Base-by-base conservation (phyloP, 2,888 invertebrate species). In the Helleia helle region DNA sequence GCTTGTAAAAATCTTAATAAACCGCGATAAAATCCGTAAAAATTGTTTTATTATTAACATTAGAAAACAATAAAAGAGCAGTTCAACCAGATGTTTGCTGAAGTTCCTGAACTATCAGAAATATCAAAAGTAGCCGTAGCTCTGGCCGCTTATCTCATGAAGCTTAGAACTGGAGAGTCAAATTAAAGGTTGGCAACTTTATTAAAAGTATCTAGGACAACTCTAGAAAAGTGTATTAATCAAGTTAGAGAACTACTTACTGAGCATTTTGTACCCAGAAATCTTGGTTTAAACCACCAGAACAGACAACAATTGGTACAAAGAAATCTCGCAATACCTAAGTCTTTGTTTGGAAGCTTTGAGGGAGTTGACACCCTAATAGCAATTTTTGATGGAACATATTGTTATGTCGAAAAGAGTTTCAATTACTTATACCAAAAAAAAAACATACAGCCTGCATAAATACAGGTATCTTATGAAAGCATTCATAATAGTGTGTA, bases 171-270 rank as follows among this genome's bases (percentile, higher is more conserved):
- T 31, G 40, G 34, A 25, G 30, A 40, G 25, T 40, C 27, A 11
- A 36, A 40, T 44, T 44, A 41, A 36, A 41, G 44, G 25, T 41
- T 41, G 29, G 27, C 38, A 36, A 38, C 36, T 26, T 42, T 42
- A 34, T 40, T 40, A n/a, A 42, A 46, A 46, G 38, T 46, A 3
- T 38, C 38, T 18, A 37, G 42, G 29, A 11, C 8, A 42, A 42
- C 42, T 34, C n/a, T 38, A 34, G 34, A 42, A 42, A 42, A 31
- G 22, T 42, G 31, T n/a, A n/a, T n/a, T n/a, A n/a, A n/a, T n/a
- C n/a, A n/a, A n/a, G n/a, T n/a, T n/a, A n/a, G n/a, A n/a, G 38
- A 41, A 7, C n/a, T 29, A 9, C 24, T 41, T 3, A 22, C 41
- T 4, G 29, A 43, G 25, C 15, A 41, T 38, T 41, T 41, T 41